Conservation (phyloP, 2,113 vertebrate species). For the Microcebus lehilahytsara region DNA sequence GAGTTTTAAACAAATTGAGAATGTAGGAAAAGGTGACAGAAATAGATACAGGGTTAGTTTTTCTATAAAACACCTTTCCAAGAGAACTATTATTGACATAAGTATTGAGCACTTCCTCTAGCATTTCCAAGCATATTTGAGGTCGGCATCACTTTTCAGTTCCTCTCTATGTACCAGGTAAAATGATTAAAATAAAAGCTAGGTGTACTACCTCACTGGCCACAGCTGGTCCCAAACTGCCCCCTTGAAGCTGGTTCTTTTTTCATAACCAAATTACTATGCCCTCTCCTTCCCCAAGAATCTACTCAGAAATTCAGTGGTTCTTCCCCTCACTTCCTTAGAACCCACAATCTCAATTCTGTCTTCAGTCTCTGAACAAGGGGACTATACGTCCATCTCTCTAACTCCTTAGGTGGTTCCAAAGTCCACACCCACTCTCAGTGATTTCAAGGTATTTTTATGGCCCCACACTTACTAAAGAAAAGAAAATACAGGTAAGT, state of each 20-base stretch:
- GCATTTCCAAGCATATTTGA: slow-evolving; percentile 21
- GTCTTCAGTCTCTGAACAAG: background rate
- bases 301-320: background rate
- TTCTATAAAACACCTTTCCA: background rate
- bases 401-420: background rate
- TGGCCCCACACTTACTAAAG: background rate
- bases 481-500: background rate
- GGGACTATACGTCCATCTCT: background rate
- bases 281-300: background rate
- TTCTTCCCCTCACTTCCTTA: background rate
- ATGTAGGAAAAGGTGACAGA: background rate
- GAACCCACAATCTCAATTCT: background rate
- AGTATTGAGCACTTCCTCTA: background rate
- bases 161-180: background rate
- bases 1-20: slow-evolving; percentile 41
- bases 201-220: background rate
- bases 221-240: background rate
- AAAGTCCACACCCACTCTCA: background rate
- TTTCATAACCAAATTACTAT: background rate
- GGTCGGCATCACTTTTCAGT: background rate
- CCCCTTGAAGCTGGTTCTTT: background rate
- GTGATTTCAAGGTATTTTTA: background rate
- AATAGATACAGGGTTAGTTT: background rate
- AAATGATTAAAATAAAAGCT: slow-evolving; percentile 10
- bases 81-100: background rate